phyloP scores from a whole-genome alignment of 2,888 invertebrate genomes.

The Orthosia gracilis region DNA sequence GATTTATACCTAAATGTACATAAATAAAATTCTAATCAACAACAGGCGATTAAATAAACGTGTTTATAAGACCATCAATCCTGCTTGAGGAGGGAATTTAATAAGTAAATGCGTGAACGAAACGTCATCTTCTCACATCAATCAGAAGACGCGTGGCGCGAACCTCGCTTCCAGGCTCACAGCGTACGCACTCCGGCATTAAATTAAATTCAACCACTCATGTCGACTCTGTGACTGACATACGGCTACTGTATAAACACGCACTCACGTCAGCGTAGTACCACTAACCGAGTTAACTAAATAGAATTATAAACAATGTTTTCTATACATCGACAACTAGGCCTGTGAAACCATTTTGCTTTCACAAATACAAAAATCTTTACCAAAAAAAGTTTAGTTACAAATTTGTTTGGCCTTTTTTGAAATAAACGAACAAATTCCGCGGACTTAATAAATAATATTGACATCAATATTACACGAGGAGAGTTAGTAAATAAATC shows the following conservation, averaged over 20 bases:
- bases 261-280: conserved; percentile 14
- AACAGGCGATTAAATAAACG: conserved; percentile 17
- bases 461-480: too few species aligned
- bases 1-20: neutral
- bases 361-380: too few species aligned
- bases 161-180: conserved; percentile 14
- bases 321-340: too few species aligned
- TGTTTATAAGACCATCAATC: conserved; percentile 61
- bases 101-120: conserved; percentile 70
- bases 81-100: conserved; percentile 62
- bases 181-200: conserved; percentile 27
- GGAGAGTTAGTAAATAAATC: too few species aligned
- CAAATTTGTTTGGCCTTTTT: too few species aligned
- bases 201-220: conserved; percentile 74
- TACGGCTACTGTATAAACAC: conserved; percentile 40
- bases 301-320: conserved; percentile 9
- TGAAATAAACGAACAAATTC: too few species aligned
- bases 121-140: conserved; percentile 72
- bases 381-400: too few species aligned
- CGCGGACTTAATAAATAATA: too few species aligned
- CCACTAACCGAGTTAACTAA: conserved; percentile 18
- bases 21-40: conserved; percentile 23
- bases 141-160: conserved; percentile 65
- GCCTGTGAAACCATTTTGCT: too few species aligned
- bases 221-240: conserved; percentile 63